Base-by-base conservation (phyloP, 2,113 vertebrate species). In the Coptodon bakossiorum region DNA sequence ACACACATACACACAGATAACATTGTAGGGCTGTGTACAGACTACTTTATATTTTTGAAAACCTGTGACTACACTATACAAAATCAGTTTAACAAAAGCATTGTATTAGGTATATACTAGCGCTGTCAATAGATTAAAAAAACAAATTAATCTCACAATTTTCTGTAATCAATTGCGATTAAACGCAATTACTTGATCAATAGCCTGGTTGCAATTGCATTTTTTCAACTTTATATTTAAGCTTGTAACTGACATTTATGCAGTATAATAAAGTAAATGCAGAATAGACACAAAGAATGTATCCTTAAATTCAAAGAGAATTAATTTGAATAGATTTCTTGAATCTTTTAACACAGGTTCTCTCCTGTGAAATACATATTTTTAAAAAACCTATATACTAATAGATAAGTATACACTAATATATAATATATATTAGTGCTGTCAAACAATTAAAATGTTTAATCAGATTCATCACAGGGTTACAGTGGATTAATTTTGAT, bases 161-260 rank as follows among this genome's bases (percentile, higher is more conserved):
- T 24, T 56, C 22, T 1, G 53, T 13, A 56, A 56, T 56, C 24
- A 56, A 56, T 56, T 0, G 2, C 4, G 0, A 56, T 56, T 24
- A 56, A 2, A 0, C 0, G 0, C 53, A 56, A 27, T 56, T 13
- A 56, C 11, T 56, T 7, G 54, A 57, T 27, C 6, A 57, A 57
- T 57, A 57, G 54, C 22, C 12, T 27, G 54, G 54, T 27, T 57
- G 54, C 22, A 57, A 57, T 1, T 57, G 27, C 2, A 56, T 5
- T 56, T 13, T 56, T 27, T 56, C 1, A 56, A 56, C 11, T 56
- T 57, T 14, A 27, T 14, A 57, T 27, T 57, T 57, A 57, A 57
- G 54, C 54, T 57, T 57, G 4, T 57, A 8, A 57, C 54, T 57
- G 24, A 57, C 12, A 57, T 27, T 57, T 27, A 57, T 57, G 24